These are phyloP conservation scores for Trichosurus vulpecula DNA, from an alignment of 2,797 vertebrate species.

Conservation along the genomic window DNA sequence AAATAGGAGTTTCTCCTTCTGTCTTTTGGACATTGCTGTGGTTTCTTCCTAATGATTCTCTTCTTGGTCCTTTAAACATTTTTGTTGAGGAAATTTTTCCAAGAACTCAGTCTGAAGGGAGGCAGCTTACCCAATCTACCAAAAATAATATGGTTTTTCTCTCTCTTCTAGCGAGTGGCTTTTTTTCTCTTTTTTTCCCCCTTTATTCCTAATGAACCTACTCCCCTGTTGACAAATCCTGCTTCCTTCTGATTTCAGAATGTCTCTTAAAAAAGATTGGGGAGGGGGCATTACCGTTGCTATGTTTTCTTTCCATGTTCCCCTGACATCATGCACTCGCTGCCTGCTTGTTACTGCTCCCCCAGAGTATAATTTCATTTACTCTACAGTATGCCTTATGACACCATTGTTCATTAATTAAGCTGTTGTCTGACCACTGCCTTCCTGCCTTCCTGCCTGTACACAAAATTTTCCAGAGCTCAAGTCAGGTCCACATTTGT, in stretches of 20 bases:
- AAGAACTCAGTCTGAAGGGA: not conserved
- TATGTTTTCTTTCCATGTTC: not conserved
- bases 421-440: conserved; percentile 6
- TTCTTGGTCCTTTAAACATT: not conserved
- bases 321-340: not conserved
- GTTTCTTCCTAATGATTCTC: not conserved
- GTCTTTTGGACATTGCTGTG: not conserved
- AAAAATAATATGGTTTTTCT: not conserved
- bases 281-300: not conserved
- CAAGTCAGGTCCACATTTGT: not conserved
- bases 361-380: not conserved
- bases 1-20: not conserved
- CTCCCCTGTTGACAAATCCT: not conserved
- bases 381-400: not conserved
- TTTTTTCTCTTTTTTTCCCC: conserved; percentile 3
- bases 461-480: conserved; percentile 38
- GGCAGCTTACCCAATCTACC: not conserved
- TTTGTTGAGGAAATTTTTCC: conserved; percentile 3
- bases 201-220: not conserved
- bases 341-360: not conserved
- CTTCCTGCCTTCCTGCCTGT: not conserved
- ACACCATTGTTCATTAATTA: not conserved
- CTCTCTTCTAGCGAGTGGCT: not conserved
- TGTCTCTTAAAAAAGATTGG: not conserved
- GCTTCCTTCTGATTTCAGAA: not conserved